These are phyloP conservation scores for Macroramphosus scolopax DNA, from an alignment of 2,797 vertebrate species.

Conservation along the genomic window DNA sequence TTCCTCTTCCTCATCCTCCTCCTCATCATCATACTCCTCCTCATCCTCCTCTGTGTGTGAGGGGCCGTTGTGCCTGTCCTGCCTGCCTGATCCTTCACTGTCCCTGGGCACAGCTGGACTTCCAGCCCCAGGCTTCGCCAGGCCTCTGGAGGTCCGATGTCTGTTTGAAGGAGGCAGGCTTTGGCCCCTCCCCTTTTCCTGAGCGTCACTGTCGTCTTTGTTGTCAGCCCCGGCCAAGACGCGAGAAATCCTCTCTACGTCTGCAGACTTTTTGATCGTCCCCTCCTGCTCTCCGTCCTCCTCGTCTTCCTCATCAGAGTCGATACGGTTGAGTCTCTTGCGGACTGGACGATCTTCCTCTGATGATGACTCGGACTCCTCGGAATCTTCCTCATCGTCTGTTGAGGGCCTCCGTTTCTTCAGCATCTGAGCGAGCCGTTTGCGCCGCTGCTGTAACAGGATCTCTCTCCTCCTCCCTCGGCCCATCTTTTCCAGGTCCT, in stretches of 20 bases:
- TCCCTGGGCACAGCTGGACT: conserved; percentile 64
- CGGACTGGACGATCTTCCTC: conserved; percentile 69
- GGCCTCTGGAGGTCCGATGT: conserved; percentile 84
- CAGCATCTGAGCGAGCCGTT: conserved; percentile 67
- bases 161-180: conserved; percentile 84
- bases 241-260: conserved; percentile 17
- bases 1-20: conserved; percentile 23
- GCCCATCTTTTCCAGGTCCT: conserved; percentile 67
- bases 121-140: conserved; percentile 69
- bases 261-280: conserved; percentile 38
- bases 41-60: conserved; percentile 70
- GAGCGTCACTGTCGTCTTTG: conserved; percentile 51
- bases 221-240: conserved; percentile 11
- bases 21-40: neutral
- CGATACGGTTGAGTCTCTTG: conserved; percentile 74
- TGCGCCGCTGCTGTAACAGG: conserved; percentile 62
- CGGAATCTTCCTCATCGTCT: conserved; percentile 54
- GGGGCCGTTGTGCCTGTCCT: conserved; percentile 77
- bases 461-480: conserved; percentile 72
- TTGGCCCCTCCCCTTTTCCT: conserved; percentile 79
- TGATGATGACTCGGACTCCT: conserved; percentile 50
- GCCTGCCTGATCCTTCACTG: conserved; percentile 64
- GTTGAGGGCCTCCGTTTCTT: conserved; percentile 82
- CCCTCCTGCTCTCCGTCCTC: conserved; percentile 11
- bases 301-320: conserved; percentile 72